phyloP scores from a whole-genome alignment of 2,113 vertebrate genomes.

The Stegastes partitus region DNA sequence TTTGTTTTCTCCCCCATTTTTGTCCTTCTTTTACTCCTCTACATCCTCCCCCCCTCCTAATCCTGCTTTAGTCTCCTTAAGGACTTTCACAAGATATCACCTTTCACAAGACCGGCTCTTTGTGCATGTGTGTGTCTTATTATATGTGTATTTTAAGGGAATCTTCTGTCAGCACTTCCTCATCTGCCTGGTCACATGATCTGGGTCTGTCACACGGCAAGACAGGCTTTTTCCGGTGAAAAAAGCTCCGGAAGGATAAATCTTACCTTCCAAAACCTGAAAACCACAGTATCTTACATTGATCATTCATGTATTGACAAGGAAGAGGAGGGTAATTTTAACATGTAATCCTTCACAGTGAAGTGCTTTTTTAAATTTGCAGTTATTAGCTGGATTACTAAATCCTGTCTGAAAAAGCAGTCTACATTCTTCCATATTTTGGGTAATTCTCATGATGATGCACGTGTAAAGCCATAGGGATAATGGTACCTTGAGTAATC shows the following conservation, averaged over 20 bases:
- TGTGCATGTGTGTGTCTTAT: constrained; percentile 54
- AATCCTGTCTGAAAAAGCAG: neutral
- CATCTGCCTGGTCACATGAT: constrained; percentile 77
- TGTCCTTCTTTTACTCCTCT: constrained; percentile 23
- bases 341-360: constrained; percentile 17
- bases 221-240: constrained; percentile 40
- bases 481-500: no score
- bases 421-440: neutral
- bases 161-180: constrained; percentile 77
- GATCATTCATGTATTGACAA: constrained; percentile 7
- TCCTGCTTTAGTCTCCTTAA: constrained; percentile 55
- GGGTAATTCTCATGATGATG: no score
- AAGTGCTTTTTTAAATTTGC: neutral
- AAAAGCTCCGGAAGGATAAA: constrained; percentile 30
- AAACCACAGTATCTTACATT: neutral
- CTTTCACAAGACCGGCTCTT: constrained; percentile 71
- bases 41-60: constrained; percentile 57
- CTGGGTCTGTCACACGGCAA: constrained; percentile 51
- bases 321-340: neutral
- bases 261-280: neutral
- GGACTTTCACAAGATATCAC: constrained; percentile 80
- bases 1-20: constrained; percentile 62
- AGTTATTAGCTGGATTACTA: neutral
- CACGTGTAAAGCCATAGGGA: neutral
- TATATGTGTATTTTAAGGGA: constrained; percentile 60